Evolutionary conservation across 2,888 invertebrate species (phyloP), one percentile per base, ranked within the genome.

Genomic region (Exephanes ischioxanthus): DNA sequence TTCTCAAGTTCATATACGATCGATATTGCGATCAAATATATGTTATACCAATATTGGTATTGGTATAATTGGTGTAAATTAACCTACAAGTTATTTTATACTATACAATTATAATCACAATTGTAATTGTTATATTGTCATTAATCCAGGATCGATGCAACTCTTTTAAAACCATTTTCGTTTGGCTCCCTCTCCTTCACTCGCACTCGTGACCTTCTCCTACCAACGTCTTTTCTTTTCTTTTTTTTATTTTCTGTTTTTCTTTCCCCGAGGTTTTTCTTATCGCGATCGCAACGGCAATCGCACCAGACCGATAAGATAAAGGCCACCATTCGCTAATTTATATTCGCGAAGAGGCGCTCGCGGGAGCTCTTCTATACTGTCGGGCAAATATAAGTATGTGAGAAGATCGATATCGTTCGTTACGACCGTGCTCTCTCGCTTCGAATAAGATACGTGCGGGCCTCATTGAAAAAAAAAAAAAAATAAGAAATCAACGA

Each of bases 241-340:
- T 41, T 41, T 41, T 41, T 41, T 41, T 37, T 37, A 7, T 37
- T 41, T 63, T 63, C 33, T 33, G 7, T 63, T 33, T 63, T 33
- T 16, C 33, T 63, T 70, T 58, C 22, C 71, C 26, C 48, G 55
- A 45, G 63, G 70, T 55, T 72, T 67, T 73, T 48, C 61, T 87
- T 85, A 83, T 85, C 85, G 80, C 41, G 77, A 80, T 82, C 82
- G 82, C 80, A 82, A 87, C 86, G 87, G 79, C 71, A 55, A 73
- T 19, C 75, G 76, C 71, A 58, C 67, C 71, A 63, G 55, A 22
- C 85, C 76, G 91, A 91, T 91, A 91, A 91, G 91, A 91, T 91
- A 91, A 89, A 80, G 37, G 73, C 67, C 37, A 72, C 22, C 61
- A 58, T 63, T 75, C 68, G 79, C 75, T 84, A 88, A 85, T 87